Percentiles rank a stretch among this genome's conserved stretches.
Evolutionary conservation across 2,113 vertebrate species (phyloP).

Genomic region (Coptodon rendalli): DNA sequence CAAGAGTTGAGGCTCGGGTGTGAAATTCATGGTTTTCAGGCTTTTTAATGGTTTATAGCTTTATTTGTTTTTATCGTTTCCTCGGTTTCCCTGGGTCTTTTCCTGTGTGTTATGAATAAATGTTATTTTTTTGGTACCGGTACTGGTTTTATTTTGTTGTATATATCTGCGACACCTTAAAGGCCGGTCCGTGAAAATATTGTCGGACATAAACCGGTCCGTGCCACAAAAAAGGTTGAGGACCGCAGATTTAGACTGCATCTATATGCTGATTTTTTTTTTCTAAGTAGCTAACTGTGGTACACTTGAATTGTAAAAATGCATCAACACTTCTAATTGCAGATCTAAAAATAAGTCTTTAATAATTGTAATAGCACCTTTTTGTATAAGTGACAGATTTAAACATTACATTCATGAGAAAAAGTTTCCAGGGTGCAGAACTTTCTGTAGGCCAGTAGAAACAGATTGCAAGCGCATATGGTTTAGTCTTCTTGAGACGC

Average conservation of each 20-base stretch:
- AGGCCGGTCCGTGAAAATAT: not conserved
- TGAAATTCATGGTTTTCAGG: too few species aligned
- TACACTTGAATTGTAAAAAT: not conserved
- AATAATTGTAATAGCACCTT: not conserved
- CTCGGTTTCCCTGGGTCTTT: not conserved
- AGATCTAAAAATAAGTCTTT: not conserved
- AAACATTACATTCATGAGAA: not conserved
- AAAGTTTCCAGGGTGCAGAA: not conserved
- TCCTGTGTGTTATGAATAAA: not conserved
- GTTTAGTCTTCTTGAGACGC: not conserved
- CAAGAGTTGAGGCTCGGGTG: too few species aligned
- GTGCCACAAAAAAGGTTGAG: not conserved
- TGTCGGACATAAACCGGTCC: not conserved
- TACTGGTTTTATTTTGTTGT: not conserved
- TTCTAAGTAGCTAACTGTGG: not conserved
- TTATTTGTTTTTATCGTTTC: not conserved
- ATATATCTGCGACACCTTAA: not conserved
- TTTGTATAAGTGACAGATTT: not conserved
- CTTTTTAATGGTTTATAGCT: not conserved
- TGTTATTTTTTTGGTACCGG: accelerated
- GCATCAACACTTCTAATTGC: not conserved
- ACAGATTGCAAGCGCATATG: conserved; percentile 39
- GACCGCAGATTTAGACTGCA: not conserved
- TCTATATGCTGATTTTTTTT: not conserved
- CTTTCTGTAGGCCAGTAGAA: not conserved